Evolutionary conservation across 1,140 invertebrate species (phyloP), one percentile per base, ranked within the genome.

Genomic region (Macrosteles quadrilineatus): DNA sequence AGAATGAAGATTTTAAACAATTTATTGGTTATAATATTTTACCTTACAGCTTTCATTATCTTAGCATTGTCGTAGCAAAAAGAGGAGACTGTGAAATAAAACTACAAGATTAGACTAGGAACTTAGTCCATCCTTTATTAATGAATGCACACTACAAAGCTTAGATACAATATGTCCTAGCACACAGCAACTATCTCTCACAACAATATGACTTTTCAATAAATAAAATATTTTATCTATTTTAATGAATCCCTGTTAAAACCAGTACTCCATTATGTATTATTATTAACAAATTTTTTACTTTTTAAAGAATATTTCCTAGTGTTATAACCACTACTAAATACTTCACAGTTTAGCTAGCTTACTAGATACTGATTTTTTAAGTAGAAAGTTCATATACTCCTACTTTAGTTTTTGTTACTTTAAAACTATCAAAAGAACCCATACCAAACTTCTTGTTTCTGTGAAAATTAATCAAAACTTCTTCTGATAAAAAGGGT

Each of bases 131-230:
- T 27, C 23, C 14, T 59, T 59, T 59, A 59, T 59, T 59, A 27
- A 4, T 59, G 55, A 59, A 59, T 59, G 55, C 55, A 59, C 55
- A 59, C 55, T 59, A 59, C 55, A 59, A 59, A 59, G 55, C 55
- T 9, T 27, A 59, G 27, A 27, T 59, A 27, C 55, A 50, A 6
- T 59, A 59, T 30, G 9, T 4, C 23, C 21, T 30, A 6, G 6
- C 27, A 11, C 12, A 21, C 55, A 27, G 55, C 55, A 27, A 59
- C 55, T 59, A 59, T 11, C 55, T 23, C 12, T 59, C 27, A 59
- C 27, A 59, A 59, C 55, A 29, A 21, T 59, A 4, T 50, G 14
- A 19, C 6, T 21, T 21, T 59, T 59, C 27, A 59, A 21, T 27
- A 27, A 59, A 23, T 59, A 59, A 59, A 59, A 59, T 36, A 36